A percentile compares a stretch with the other conserved stretches of the same genome.
phyloP scores from a whole-genome alignment of 2,888 invertebrate species.

The Chromoteleia sp. region DNA sequence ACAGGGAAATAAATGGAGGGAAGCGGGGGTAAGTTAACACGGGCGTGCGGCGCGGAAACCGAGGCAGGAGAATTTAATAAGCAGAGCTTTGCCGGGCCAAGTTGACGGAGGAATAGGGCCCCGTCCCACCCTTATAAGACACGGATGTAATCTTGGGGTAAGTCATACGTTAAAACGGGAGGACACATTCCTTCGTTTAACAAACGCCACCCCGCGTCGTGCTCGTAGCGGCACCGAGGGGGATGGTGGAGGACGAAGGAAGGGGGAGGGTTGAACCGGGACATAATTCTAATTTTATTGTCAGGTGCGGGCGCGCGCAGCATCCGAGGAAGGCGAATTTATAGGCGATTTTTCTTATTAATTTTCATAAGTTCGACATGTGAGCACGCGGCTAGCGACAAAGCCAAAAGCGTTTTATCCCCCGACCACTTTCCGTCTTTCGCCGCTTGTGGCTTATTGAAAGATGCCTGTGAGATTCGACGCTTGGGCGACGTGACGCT shows the following conservation, averaged over 20 bases:
- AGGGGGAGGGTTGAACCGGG: constrained; percentile 45
- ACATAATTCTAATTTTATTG: constrained; percentile 84
- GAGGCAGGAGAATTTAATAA: constrained; percentile 80
- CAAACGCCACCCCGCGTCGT: constrained; percentile 76
- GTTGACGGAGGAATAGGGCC: constrained; percentile 71
- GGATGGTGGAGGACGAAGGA: too few species aligned
- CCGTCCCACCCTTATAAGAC: constrained; percentile 74
- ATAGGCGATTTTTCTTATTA: constrained; percentile 84
- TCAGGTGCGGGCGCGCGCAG: constrained; percentile 76
- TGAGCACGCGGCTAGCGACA: constrained; percentile 76
- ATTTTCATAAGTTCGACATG: constrained; percentile 85
- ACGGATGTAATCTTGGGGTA: constrained; percentile 83
- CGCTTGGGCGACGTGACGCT: constrained; percentile 61
- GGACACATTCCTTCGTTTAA: constrained; percentile 83
- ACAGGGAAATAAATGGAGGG: constrained; percentile 48
- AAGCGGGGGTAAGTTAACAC: constrained; percentile 62
- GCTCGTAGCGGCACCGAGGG: background rate
- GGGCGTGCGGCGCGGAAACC: constrained; percentile 45
- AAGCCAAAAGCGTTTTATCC: constrained; percentile 73
- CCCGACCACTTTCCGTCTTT: constrained; percentile 60
- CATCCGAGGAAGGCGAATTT: constrained; percentile 78
- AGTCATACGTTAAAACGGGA: constrained; percentile 81
- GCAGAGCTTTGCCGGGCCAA: constrained; percentile 72
- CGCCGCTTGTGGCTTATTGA: constrained; percentile 72
- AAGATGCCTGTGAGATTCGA: constrained; percentile 72